Evolutionary conservation across 2,888 invertebrate species (phyloP), one percentile per base, ranked within the genome.

Genomic region (Drosophila antonietae): DNA sequence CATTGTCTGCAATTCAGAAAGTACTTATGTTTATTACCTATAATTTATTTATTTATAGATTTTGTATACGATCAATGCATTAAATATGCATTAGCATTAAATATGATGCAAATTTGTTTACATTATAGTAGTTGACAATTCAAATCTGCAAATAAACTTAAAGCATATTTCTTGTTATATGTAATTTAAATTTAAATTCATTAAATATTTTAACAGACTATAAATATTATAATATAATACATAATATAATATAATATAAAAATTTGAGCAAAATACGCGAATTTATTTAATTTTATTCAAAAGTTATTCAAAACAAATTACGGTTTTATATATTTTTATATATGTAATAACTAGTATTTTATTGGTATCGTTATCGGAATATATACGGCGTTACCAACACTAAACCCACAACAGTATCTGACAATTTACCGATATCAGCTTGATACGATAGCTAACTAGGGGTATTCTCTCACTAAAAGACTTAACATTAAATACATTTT

Each of bases 281-380:
- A 6, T 28, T 28, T 28, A 28, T 28, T 28, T 28, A n/a, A 28
- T 28, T 4, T 12, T 4, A 12, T 31, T 31, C 15, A 46, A 23
- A 15, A 23, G 23, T 28, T 15, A 8, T 23, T 0, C 7, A 8
- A 14, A 14, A 9, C 14, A 14, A 9, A 49, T 10, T 49, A n/a
- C 2, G n/a, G 33, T 33, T 66, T 46, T 6, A n/a, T n/a, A n/a
- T n/a, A n/a, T n/a, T n/a, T n/a, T n/a, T n/a, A n/a, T n/a, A n/a
- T n/a, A n/a, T n/a, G n/a, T 18, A 69, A 15, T 35, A 47, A 37
- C 20, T 37, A 4, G 37, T 37, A 37, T 37, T 23, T 15, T 53
- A 20, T 15, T 52, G 8, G 8, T 14, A 14, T 31, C 31, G 4
- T 10, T 31, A 49, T 49, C n/a, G 14, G 10, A 31, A 10, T 37